Conservation (phyloP, 2,888 invertebrate genomes). For the Nephrotoma flavescens region DNA sequence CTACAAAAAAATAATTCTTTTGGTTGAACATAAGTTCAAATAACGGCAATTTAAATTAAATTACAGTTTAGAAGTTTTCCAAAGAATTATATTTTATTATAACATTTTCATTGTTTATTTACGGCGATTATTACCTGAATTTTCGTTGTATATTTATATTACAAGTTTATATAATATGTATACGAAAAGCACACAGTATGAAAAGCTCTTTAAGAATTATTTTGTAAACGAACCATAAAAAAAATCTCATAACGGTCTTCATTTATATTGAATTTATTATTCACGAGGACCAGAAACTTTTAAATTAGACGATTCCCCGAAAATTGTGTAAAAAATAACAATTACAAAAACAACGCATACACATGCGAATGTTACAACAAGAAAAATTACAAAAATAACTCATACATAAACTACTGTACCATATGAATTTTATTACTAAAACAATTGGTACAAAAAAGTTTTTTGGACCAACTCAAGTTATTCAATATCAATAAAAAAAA, state of each 20-base stretch:
- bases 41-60: neutral
- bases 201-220: neutral
- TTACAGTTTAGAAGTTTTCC: neutral
- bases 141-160: neutral
- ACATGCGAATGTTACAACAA: too few relatives aligned
- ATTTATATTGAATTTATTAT: neutral
- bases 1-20: neutral
- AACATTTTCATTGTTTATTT: neutral
- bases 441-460: too few relatives aligned
- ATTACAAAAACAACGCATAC: too few relatives aligned
- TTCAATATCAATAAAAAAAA: too few relatives aligned
- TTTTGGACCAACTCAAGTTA: too few relatives aligned
- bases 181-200: neutral
- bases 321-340: too few relatives aligned
- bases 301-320: too few relatives aligned
- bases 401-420: too few relatives aligned
- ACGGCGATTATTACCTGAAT: too few relatives aligned
- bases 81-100: neutral
- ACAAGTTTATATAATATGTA: neutral
- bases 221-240: neutral
- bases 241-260: neutral
- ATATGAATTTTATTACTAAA: too few relatives aligned
- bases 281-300: neutral
- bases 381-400: too few relatives aligned
- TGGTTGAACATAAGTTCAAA: neutral